Evolutionary conservation across 2,113 vertebrate species (phyloP), one percentile per base, ranked within the genome.

Genomic region (Podiceps cristatus): DNA sequence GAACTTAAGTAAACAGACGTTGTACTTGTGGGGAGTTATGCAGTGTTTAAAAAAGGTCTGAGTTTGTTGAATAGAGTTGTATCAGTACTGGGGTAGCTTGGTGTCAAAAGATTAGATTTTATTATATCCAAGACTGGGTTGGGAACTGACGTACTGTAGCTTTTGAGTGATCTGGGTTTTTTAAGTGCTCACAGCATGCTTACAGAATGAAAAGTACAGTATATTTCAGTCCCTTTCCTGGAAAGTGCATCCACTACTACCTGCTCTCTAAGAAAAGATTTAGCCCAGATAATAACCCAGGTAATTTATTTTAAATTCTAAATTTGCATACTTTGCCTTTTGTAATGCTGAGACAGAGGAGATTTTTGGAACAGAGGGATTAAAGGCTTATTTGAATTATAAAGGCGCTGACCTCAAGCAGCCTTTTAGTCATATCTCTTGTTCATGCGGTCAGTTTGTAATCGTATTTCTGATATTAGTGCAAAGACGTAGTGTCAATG

Each of bases 351-450:
- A 55, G 55, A 86, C 76, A 93, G 67, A 44, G 15, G n/a, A 69
- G 49, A n/a, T 73, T 63, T 71, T 86, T 95, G 60, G 35, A 62
- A 85, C 42, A 59, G 60, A 88, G 75, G 47, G 81, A 94, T 94
- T 96, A 82, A 19, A 88, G 60, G 31, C 25, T 75, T 88, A 85
- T 93, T 95, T 91, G 89, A 93, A 91, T 91, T 89, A 94, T 8
- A 96, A 93, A 94, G 83, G 60, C 60, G 47, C 28, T 84, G 93
- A 75, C 37, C 64, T 77, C 83, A 69, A 74, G 64, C 64, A 81
- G 47, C 47, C 68, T 81, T 91, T 88, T 84, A 89, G 64, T 80
- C 47, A 91, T 91, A 91, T 73, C 37, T 29, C 3, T 80, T 96
- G 55, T 68, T 92, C 56, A 8, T 35, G 35, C 71, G 68, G 60